Percentiles rank a stretch among this genome's conserved stretches.
phyloP scores from a whole-genome alignment of 2,888 invertebrate genomes.

The Eumacrocentrus americanus region DNA sequence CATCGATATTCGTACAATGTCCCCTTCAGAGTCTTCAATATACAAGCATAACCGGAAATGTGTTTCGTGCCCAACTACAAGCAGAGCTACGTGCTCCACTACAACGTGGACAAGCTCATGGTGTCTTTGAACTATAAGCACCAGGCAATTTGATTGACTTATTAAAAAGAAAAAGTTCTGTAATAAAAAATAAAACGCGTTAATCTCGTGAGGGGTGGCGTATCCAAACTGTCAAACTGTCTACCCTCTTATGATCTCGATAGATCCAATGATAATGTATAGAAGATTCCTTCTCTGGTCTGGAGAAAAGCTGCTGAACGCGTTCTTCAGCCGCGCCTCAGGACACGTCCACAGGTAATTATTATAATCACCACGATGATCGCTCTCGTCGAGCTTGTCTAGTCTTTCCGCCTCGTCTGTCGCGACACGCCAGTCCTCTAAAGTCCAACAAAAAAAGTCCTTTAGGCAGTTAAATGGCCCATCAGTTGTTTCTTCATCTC shows the following conservation, averaged over 20 bases:
- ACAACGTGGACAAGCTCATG: neutral
- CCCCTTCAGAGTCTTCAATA: neutral
- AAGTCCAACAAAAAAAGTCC: neutral
- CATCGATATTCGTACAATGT: conserved; percentile 31
- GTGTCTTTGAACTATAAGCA: neutral
- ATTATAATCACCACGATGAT: conserved; percentile 22
- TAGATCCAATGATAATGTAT: conserved; percentile 1
- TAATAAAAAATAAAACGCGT: neutral
- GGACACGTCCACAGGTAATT: conserved; percentile 20
- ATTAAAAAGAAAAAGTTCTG: neutral
- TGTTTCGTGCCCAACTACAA: conserved; percentile 26
- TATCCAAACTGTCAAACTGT: conserved; percentile 13
- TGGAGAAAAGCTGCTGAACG: conserved; percentile 24
- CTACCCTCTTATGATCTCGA: neutral
- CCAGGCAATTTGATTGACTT: conserved; percentile 6
- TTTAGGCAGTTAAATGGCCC: neutral
- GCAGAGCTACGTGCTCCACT: neutral
- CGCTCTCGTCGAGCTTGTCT: conserved; percentile 15
- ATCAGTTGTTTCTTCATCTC: neutral
- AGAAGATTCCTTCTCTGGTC: neutral
- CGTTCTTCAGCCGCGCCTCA: conserved; percentile 2
- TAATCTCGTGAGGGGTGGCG: neutral
- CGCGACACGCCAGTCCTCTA: neutral
- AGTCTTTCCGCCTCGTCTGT: neutral
- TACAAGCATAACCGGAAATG: conserved; percentile 28